Percentiles rank a stretch among this genome's conserved stretches.
phyloP scores from a whole-genome alignment of 2,113 vertebrate species.

The Apodemus speciosus region DNA sequence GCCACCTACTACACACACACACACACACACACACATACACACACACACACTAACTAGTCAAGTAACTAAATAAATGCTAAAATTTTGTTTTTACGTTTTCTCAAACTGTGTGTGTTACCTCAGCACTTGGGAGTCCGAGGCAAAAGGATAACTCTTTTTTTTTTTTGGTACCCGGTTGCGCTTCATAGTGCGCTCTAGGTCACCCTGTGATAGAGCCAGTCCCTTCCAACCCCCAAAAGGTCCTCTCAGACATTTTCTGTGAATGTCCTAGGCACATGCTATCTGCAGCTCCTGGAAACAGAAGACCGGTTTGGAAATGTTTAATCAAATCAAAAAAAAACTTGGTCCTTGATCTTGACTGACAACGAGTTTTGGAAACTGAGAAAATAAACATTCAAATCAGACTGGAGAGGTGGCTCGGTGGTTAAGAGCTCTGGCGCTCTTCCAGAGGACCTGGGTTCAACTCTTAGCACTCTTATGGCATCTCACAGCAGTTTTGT shows the following conservation, averaged over 20 bases:
- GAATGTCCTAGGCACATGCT: slow-evolving; percentile 15
- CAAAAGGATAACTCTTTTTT: background rate
- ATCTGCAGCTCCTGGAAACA: background rate
- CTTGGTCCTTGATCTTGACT: slow-evolving; percentile 45
- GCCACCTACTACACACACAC: background rate
- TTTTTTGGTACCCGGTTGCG: background rate
- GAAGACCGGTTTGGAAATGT: slow-evolving; percentile 48
- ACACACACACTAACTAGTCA: background rate
- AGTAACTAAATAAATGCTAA: background rate
- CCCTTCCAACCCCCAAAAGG: background rate
- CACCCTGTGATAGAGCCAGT: background rate
- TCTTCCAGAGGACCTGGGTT: too few relatives aligned
- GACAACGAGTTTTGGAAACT: slow-evolving; percentile 54
- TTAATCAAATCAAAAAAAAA: slow-evolving; percentile 42
- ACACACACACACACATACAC: background rate
- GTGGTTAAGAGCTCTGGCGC: too few relatives aligned
- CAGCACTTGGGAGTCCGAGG: background rate
- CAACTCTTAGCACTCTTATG: too few relatives aligned
- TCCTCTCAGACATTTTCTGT: slow-evolving; percentile 54
- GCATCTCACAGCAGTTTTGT: too few relatives aligned
- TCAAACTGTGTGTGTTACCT: background rate
- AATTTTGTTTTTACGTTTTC: background rate
- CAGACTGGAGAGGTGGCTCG: too few relatives aligned
- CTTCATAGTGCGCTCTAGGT: background rate
- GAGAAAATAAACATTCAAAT: background rate